Evolutionary conservation across 2,113 vertebrate species (phyloP).

Genomic region (Plestiodon gilberti): DNA sequence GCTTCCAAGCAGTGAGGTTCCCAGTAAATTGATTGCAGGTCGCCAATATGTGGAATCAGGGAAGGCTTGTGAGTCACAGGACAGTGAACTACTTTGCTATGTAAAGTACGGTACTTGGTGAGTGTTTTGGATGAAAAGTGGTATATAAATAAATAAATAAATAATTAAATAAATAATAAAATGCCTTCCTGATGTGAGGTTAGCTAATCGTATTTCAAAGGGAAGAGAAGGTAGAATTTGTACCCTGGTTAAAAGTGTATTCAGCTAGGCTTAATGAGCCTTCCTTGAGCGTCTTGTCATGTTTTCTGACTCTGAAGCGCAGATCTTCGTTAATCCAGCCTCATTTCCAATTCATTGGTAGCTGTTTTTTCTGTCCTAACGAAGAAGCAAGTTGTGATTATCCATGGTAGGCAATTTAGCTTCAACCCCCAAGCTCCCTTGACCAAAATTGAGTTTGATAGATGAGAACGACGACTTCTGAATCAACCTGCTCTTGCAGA

Average conservation of each 20-base stretch:
- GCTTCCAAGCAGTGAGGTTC: too few relatives aligned
- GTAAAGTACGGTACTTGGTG: too few relatives aligned
- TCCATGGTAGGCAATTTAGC: background rate
- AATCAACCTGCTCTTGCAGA: slow-evolving; percentile 30
- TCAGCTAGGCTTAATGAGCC: too few relatives aligned
- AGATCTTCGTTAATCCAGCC: background rate
- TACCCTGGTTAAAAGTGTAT: background rate
- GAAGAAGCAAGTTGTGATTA: slow-evolving; percentile 14
- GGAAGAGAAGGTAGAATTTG: background rate
- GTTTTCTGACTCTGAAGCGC: background rate
- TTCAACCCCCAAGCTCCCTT: slow-evolving; percentile 16
- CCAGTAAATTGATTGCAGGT: too few relatives aligned
- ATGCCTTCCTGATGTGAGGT: background rate
- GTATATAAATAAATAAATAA: too few relatives aligned
- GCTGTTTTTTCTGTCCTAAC: background rate
- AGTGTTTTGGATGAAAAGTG: too few relatives aligned
- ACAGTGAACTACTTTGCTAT: too few relatives aligned
- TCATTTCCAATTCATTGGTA: background rate
- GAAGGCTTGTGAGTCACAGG: too few relatives aligned
- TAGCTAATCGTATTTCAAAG: background rate
- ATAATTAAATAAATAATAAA: too few relatives aligned
- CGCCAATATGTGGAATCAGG: too few relatives aligned
- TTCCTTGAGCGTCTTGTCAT: background rate
- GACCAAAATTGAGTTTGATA: slow-evolving; percentile 34
- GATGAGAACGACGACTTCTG: background rate